These are phyloP conservation scores for Scophthalmus maximus DNA, from an alignment of 2,113 vertebrate genomes.

Conservation along the genomic window DNA sequence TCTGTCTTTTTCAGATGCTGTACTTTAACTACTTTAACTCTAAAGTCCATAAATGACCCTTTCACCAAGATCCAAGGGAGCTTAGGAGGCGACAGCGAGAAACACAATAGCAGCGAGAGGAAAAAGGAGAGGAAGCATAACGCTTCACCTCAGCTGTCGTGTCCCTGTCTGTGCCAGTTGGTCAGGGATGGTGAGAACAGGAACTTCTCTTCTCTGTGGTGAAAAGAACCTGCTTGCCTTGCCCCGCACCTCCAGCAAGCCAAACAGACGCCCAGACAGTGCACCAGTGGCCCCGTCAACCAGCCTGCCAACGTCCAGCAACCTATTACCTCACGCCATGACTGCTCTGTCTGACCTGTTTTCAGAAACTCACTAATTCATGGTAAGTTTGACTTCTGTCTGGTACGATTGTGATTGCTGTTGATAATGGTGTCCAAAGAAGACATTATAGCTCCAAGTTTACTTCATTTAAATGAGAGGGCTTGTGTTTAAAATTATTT, in stretches of 20 bases:
- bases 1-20: slow-evolving; percentile 78
- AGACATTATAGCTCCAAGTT: not conserved
- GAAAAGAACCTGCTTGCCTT: slow-evolving; percentile 51
- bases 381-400: slow-evolving; percentile 74
- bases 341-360: slow-evolving; percentile 74
- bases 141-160: slow-evolving; percentile 48
- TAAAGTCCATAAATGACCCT: slow-evolving; percentile 67
- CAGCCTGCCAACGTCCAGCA: slow-evolving; percentile 68
- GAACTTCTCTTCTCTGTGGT: slow-evolving; percentile 55
- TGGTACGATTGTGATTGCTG: not conserved
- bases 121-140: slow-evolving; percentile 32
- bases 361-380: slow-evolving; percentile 81
- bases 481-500: too few relatives aligned
- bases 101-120: slow-evolving; percentile 30
- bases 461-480: too few relatives aligned
- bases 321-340: slow-evolving; percentile 81
- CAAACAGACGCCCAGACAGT: slow-evolving; percentile 48
- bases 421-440: not conserved
- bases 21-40: slow-evolving; percentile 50
- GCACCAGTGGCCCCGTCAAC: slow-evolving; percentile 41
- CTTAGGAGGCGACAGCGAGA: slow-evolving; percentile 51
- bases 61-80: slow-evolving; percentile 54
- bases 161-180: slow-evolving; percentile 44
- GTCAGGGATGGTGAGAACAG: slow-evolving; percentile 83
- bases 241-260: slow-evolving; percentile 37